phyloP scores from a whole-genome alignment of 2,797 vertebrate genomes.

The Melanotaenia boesemani region DNA sequence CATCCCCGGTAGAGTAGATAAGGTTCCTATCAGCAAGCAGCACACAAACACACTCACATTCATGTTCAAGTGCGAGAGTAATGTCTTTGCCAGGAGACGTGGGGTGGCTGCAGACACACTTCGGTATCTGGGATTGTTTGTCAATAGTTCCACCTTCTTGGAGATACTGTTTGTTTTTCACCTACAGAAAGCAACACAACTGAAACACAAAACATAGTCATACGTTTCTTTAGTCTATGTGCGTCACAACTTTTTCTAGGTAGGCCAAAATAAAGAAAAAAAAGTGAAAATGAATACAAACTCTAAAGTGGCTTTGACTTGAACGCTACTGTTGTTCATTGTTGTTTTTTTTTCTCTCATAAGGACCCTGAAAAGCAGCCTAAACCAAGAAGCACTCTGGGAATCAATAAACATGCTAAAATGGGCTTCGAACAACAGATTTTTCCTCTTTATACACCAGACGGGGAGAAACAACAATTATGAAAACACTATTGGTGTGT shows the following conservation, averaged over 20 bases:
- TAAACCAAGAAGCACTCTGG: constrained; percentile 65
- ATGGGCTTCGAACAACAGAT: constrained; percentile 63
- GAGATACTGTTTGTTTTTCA: constrained; percentile 64
- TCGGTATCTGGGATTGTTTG: constrained; percentile 57
- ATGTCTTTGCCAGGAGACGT: constrained; percentile 68
- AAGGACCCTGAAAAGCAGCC: constrained; percentile 55
- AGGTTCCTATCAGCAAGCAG: constrained; percentile 62
- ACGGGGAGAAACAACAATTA: constrained; percentile 62
- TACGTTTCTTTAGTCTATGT: constrained; percentile 61
- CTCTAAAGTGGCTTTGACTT: constrained; percentile 70
- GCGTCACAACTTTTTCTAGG: constrained; percentile 66
- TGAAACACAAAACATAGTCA: constrained; percentile 64
- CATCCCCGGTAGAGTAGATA: constrained; percentile 68
- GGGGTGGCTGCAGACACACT: constrained; percentile 71
- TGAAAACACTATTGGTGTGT: constrained; percentile 51
- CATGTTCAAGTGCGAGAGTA: constrained; percentile 54
- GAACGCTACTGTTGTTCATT: constrained; percentile 66
- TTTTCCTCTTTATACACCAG: constrained; percentile 44
- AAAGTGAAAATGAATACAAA: constrained; percentile 71
- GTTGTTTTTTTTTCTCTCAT: constrained; percentile 54
- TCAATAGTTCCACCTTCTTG: constrained; percentile 73
- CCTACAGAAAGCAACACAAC: constrained; percentile 64
- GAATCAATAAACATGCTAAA: constrained; percentile 66
- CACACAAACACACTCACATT: constrained; percentile 58
- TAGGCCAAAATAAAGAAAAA: constrained; percentile 28